A percentile compares a stretch with the other conserved stretches of the same genome.
phyloP scores from a whole-genome alignment of 2,888 invertebrate species.

The Priocnemis perturbator region DNA sequence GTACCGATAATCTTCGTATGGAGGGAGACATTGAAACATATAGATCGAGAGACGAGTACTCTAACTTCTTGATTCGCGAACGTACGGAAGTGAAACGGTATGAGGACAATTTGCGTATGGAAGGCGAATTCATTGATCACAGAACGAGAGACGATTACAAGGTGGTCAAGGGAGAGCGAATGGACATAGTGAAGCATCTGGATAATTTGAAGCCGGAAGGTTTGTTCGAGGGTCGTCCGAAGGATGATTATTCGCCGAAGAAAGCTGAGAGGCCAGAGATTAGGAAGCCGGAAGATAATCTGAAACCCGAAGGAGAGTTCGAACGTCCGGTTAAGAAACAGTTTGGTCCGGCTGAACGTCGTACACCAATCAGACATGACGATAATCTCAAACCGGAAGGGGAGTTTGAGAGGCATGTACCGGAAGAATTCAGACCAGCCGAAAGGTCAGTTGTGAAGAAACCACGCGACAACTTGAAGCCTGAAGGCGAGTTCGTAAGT shows the following conservation, averaged over 20 bases:
- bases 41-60: constrained; percentile 55
- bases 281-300: constrained; percentile 74
- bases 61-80: constrained; percentile 73
- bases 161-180: constrained; percentile 76
- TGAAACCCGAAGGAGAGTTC: constrained; percentile 80
- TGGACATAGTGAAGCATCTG: constrained; percentile 71
- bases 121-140: constrained; percentile 77
- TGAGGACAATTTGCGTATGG: constrained; percentile 77
- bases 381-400: constrained; percentile 77
- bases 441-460: constrained; percentile 75
- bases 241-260: constrained; percentile 45
- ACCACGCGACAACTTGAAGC: constrained; percentile 72
- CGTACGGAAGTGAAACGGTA: constrained; percentile 57
- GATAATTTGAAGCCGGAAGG: constrained; percentile 76
- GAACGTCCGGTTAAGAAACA: constrained; percentile 74
- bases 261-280: constrained; percentile 64
- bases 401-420: constrained; percentile 76
- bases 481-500: constrained; percentile 68
- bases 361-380: constrained; percentile 76
- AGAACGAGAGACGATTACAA: constrained; percentile 67
- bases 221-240: constrained; percentile 42
- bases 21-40: constrained; percentile 75
- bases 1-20: constrained; percentile 71
- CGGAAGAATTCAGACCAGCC: constrained; percentile 71
- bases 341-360: constrained; percentile 75